Percentiles rank a stretch among this genome's conserved stretches.
These are phyloP conservation scores for Holothuria leucospilota DNA, from an alignment of 53 echinoderm and acorn worm species.

Conservation along the genomic window DNA sequence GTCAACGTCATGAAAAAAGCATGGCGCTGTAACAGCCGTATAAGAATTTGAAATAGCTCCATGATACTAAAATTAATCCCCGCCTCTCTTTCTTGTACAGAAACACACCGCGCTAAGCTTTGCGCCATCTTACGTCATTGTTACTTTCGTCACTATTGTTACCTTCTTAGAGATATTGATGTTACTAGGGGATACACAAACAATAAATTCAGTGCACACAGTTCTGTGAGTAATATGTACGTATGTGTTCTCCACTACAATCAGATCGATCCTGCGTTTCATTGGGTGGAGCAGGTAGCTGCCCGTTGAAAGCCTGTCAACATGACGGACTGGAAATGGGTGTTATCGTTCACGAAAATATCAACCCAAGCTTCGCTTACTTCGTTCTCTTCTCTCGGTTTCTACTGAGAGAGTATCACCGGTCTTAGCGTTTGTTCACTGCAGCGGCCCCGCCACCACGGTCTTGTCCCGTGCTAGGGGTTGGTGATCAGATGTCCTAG, in stretches of 20 bases:
- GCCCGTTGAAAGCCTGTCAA: not conserved
- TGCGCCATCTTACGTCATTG: no score
- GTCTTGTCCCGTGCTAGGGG: constrained; percentile 73
- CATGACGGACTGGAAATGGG: constrained; percentile 74
- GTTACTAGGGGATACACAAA: no score
- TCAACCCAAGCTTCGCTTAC: constrained; percentile 47
- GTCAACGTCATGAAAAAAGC: no score
- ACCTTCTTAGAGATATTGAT: no score
- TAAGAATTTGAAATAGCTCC: no score
- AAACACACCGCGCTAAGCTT: no score
- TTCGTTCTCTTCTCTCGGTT: constrained; percentile 36
- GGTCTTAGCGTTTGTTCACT: constrained; percentile 38
- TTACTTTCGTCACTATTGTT: no score
- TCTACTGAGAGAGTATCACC: constrained; percentile 26
- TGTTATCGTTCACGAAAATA: constrained; percentile 72
- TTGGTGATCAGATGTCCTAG: constrained; percentile 60
- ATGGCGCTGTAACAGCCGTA: no score
- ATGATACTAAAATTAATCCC: no score
- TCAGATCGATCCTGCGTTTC: constrained; percentile 1
- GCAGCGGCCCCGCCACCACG: constrained; percentile 93
- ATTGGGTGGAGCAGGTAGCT: not conserved
- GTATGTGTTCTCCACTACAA: not conserved
- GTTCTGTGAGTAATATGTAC: no score
- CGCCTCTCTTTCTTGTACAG: no score
- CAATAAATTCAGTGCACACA: no score